These are phyloP conservation scores for Cydia strobilella DNA, from an alignment of 1,140 invertebrate species.

Conservation along the genomic window DNA sequence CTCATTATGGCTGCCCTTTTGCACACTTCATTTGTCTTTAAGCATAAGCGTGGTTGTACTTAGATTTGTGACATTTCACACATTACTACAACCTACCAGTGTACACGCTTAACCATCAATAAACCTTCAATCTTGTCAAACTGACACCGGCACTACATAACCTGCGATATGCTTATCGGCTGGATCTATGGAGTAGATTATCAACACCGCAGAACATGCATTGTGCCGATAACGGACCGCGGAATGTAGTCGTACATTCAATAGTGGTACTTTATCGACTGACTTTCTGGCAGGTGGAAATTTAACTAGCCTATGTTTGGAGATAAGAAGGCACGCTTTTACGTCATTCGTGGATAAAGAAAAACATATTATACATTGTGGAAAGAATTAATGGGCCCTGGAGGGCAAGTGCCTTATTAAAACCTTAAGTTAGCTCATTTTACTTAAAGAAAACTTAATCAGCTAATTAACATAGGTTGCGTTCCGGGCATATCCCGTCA, in stretches of 20 bases:
- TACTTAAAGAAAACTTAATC: too few relatives aligned
- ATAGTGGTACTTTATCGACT: conserved; percentile 17
- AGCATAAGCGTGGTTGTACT: too few relatives aligned
- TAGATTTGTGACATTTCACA: too few relatives aligned
- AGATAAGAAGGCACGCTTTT: neutral
- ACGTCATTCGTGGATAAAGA: neutral
- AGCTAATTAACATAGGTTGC: too few relatives aligned
- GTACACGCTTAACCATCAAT: neutral
- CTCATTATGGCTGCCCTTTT: too few relatives aligned
- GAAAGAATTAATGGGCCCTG: too few relatives aligned
- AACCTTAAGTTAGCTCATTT: too few relatives aligned
- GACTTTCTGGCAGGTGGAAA: conserved; percentile 22
- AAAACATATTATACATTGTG: too few relatives aligned
- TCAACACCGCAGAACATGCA: conserved; percentile 25
- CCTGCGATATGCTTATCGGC: conserved; percentile 16
- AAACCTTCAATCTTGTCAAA: conserved; percentile 15
- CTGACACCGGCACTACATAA: conserved; percentile 7
- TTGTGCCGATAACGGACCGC: conserved; percentile 12
- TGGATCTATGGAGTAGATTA: conserved; percentile 28
- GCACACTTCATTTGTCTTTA: too few relatives aligned
- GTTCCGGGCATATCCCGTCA: too few relatives aligned
- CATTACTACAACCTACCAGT: too few relatives aligned
- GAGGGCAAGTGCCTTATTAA: too few relatives aligned
- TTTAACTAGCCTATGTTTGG: neutral
- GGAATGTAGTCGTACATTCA: conserved; percentile 9